Percentiles rank a stretch among this genome's conserved stretches.
These are phyloP conservation scores for Acanthococcus lagerstroemiae DNA, from an alignment of 2,888 invertebrate genomes.

Conservation along the genomic window DNA sequence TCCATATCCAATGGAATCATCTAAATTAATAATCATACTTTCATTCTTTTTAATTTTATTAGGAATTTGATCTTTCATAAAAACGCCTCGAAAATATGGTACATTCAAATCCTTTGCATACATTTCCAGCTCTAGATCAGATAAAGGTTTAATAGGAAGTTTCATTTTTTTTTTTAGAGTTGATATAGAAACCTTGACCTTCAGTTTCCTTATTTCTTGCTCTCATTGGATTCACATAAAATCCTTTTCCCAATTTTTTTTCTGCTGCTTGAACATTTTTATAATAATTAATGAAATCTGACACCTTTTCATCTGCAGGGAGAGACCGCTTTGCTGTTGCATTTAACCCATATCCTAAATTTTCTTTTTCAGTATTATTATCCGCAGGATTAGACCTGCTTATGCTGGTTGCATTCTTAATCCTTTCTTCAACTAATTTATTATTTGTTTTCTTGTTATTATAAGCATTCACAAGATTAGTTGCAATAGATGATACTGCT, in stretches of 20 bases:
- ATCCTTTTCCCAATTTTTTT: not conserved
- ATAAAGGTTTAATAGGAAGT: conserved; percentile 1
- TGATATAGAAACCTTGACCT: not conserved
- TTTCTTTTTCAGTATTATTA: conserved; percentile 1
- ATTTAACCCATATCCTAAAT: not conserved
- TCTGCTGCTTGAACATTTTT: not conserved
- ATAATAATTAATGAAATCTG: not conserved
- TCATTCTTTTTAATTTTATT: conserved; percentile 22
- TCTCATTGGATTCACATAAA: not conserved
- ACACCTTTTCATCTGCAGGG: not conserved
- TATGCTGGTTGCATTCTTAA: not conserved
- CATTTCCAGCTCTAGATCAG: not conserved
- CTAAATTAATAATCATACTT: conserved; percentile 16
- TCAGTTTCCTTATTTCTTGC: not conserved
- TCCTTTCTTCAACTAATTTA: conserved; percentile 1
- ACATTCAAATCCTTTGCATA: conserved; percentile 4
- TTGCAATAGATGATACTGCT: not conserved
- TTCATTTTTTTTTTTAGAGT: not conserved
- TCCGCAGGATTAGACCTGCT: too few species aligned
- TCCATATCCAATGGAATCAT: conserved; percentile 9
- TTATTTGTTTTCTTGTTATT: not conserved
- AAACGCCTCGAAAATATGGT: conserved; percentile 3
- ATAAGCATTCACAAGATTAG: not conserved
- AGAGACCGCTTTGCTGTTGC: too few species aligned
- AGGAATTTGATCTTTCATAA: conserved; percentile 22